Evolutionary conservation across 2,113 vertebrate genomes (phyloP).

Genomic region (Ascaphus truei): DNA sequence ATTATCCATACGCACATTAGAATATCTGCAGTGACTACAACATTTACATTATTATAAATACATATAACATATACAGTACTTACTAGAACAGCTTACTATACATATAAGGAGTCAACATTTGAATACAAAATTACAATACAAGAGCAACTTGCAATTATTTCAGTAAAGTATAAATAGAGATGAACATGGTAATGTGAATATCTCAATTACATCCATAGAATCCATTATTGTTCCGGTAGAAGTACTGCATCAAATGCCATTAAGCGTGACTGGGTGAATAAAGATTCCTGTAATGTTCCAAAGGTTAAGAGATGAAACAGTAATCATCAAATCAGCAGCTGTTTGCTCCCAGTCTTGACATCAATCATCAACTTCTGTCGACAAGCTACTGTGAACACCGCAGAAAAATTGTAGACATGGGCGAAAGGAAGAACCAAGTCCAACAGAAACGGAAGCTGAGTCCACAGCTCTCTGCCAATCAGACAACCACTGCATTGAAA

Average conservation of each 20-base stretch:
- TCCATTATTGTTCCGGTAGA: constrained; percentile 26
- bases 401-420: constrained; percentile 41
- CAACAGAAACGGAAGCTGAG: neutral
- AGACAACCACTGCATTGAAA: neutral
- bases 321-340: constrained; percentile 60
- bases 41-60: constrained; percentile 58
- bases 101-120: neutral
- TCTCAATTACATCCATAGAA: constrained; percentile 26
- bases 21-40: constrained; percentile 53
- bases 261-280: constrained; percentile 43
- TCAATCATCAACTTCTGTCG: constrained; percentile 42
- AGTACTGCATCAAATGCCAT: constrained; percentile 38
- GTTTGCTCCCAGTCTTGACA: constrained; percentile 49
- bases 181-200: constrained; percentile 17
- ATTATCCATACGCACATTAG: constrained; percentile 64
- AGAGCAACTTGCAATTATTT: neutral
- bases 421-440: neutral
- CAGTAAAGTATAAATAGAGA: neutral
- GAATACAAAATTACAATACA: neutral
- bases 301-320: constrained; percentile 59
- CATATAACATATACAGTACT: constrained; percentile 31
- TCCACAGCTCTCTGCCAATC: neutral
- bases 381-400: constrained; percentile 19
- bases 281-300: constrained; percentile 45
- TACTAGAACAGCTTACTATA: neutral